Conservation (phyloP, 2,888 invertebrate species). For the Synergus umbraculus region DNA sequence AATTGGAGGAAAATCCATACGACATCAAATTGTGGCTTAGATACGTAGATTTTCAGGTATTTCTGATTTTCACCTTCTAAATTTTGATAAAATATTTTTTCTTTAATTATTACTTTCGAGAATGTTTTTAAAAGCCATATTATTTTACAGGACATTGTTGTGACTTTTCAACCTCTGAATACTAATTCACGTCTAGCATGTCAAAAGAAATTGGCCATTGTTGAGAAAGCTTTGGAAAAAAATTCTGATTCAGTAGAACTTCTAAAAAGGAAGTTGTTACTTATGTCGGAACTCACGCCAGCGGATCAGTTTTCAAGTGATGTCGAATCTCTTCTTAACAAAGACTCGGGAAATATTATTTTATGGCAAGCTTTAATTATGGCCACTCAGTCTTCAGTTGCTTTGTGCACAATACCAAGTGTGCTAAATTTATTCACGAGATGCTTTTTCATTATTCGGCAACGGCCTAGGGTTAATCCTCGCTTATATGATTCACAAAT, state of each 20-base stretch:
- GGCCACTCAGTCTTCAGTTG: constrained; percentile 80
- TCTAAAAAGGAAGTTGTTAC: constrained; percentile 77
- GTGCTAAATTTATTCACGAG: constrained; percentile 81
- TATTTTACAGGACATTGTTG: constrained; percentile 57
- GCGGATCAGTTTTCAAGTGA: constrained; percentile 80
- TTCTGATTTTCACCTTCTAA: constrained; percentile 5
- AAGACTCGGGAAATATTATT: constrained; percentile 75
- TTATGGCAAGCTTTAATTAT: constrained; percentile 80
- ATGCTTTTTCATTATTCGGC: constrained; percentile 77
- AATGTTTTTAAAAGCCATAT: constrained; percentile 8
- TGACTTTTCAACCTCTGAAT: constrained; percentile 57
- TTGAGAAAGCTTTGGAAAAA: constrained; percentile 81
- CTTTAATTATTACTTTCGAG: background rate
- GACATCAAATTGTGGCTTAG: constrained; percentile 81
- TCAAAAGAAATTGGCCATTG: constrained; percentile 82
- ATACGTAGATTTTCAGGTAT: constrained; percentile 80
- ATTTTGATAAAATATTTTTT: background rate
- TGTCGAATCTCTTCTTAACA: constrained; percentile 77
- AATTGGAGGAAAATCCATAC: constrained; percentile 78
- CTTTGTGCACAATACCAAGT: constrained; percentile 81
- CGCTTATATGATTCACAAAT: constrained; percentile 66
- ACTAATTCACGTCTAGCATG: constrained; percentile 62
- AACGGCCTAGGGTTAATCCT: constrained; percentile 66
- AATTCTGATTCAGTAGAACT: constrained; percentile 80
- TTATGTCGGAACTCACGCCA: constrained; percentile 79